phyloP scores from a whole-genome alignment of 2,113 vertebrate species.

The Apeltes quadracus region DNA sequence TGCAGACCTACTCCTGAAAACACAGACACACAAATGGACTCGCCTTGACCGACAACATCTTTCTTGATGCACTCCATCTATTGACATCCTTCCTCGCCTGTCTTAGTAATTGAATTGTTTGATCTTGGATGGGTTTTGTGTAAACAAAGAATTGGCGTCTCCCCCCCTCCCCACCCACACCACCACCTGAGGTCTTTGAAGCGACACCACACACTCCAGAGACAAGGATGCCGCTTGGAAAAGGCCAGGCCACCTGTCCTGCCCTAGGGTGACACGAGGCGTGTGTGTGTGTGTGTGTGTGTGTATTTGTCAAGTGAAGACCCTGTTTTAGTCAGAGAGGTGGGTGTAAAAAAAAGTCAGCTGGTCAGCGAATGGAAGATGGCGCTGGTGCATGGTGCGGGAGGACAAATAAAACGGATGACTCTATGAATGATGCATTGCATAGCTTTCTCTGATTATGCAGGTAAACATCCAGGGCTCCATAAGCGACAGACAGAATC shows the following conservation, averaged over 20 bases:
- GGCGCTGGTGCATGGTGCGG: constrained; percentile 9
- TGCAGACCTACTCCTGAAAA: not conserved
- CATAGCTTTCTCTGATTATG: constrained; percentile 44
- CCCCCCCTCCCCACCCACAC: no score
- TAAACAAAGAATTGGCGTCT: constrained; percentile 33
- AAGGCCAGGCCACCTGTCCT: constrained; percentile 26
- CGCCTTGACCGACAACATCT: not conserved
- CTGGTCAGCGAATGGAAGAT: constrained; percentile 2
- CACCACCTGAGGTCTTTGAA: constrained; percentile 52
- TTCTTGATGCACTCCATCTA: constrained; percentile 11
- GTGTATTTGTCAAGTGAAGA: not conserved
- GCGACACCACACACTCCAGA: constrained; percentile 8
- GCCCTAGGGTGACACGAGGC: constrained; percentile 1
- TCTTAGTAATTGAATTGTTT: constrained; percentile 61
- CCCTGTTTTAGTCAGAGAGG: not conserved
- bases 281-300: not conserved
- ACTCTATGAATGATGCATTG: constrained; percentile 62
- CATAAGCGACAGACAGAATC: constrained; percentile 28
- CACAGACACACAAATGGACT: constrained; percentile 5
- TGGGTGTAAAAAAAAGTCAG: constrained; percentile 4
- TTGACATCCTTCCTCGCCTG: constrained; percentile 2
- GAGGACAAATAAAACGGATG: constrained; percentile 43
- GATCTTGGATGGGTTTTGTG: constrained; percentile 36
- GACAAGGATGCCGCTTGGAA: constrained; percentile 35
- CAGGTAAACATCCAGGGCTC: constrained; percentile 53